Conservation (phyloP, 2,888 invertebrate species). For the Nemotelus pantherinus region DNA sequence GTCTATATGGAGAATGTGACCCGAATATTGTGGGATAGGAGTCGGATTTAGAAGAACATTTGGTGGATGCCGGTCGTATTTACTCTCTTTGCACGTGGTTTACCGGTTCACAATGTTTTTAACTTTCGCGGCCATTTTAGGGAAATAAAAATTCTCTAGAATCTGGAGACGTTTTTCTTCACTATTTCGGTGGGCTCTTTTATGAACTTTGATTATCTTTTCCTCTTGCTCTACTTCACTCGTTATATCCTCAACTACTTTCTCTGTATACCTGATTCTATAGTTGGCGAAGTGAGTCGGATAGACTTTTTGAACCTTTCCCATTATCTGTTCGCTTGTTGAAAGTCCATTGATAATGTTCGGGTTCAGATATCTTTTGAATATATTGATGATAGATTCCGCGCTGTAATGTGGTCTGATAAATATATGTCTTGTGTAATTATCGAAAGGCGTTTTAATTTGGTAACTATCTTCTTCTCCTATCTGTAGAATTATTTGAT, state of each 20-base stretch:
- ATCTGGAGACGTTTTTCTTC: conserved; percentile 45
- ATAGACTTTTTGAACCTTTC: conserved; percentile 45
- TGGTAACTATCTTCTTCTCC: neutral
- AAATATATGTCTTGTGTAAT: neutral
- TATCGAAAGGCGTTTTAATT: no score
- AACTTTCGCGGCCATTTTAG: conserved; percentile 38
- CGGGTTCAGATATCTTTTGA: conserved; percentile 26
- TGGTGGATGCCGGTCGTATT: conserved; percentile 42
- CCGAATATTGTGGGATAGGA: conserved; percentile 22
- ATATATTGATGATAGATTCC: conserved; percentile 1
- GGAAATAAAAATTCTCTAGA: conserved; percentile 47
- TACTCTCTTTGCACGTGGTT: conserved; percentile 43
- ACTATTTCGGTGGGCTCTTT: conserved; percentile 46
- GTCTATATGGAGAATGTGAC: conserved; percentile 42
- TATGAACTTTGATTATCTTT: conserved; percentile 45
- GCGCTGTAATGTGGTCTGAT: neutral
- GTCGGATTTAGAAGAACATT: conserved; percentile 13
- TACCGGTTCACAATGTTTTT: conserved; percentile 33
- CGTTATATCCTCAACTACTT: conserved; percentile 15
- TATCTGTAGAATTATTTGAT: neutral
- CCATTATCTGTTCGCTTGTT: conserved; percentile 16
- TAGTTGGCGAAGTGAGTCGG: conserved; percentile 38
- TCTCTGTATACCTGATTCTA: conserved; percentile 9
- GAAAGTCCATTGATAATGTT: conserved; percentile 43
- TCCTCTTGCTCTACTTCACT: conserved; percentile 44